These are phyloP conservation scores for Periparus ater DNA, from an alignment of 2,797 vertebrate genomes.

Conservation along the genomic window DNA sequence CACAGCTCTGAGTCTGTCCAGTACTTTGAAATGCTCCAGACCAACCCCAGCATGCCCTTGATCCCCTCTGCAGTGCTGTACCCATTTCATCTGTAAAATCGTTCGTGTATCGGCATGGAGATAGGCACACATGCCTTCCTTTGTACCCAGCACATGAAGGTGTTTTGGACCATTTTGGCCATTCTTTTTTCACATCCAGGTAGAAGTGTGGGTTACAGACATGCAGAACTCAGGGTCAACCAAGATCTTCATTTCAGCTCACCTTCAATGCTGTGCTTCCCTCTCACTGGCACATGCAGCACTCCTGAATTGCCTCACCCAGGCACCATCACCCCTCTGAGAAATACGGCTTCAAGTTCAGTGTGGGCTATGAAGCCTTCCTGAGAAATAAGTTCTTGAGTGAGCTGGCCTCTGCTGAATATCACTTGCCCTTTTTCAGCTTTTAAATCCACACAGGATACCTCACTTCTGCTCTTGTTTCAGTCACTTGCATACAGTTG, in stretches of 20 bases:
- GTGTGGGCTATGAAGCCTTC: not conserved
- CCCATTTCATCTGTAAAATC: not conserved
- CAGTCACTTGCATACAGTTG: not conserved
- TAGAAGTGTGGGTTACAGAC: not conserved
- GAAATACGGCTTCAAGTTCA: not conserved
- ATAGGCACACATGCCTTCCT: rapidly evolving
- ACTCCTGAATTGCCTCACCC: not conserved
- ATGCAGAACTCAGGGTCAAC: not conserved
- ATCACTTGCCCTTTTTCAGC: not conserved
- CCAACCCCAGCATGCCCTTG: not conserved
- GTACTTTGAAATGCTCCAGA: not conserved
- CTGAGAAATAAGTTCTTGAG: not conserved
- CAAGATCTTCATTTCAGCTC: not conserved
- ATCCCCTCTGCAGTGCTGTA: not conserved
- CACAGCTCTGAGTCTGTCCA: not conserved
- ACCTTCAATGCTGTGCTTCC: not conserved
- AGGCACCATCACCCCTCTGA: not conserved
- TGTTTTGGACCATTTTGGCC: not conserved
- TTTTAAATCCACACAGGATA: not conserved
- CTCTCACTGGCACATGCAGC: not conserved
- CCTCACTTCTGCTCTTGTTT: not conserved
- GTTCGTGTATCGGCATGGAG: rapidly evolving
- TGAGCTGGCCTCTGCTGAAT: not conserved
- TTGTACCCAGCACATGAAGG: no score
- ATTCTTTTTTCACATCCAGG: not conserved